Base-by-base conservation (phyloP, 2,797 vertebrate species). In the Carcharodon carcharias region DNA sequence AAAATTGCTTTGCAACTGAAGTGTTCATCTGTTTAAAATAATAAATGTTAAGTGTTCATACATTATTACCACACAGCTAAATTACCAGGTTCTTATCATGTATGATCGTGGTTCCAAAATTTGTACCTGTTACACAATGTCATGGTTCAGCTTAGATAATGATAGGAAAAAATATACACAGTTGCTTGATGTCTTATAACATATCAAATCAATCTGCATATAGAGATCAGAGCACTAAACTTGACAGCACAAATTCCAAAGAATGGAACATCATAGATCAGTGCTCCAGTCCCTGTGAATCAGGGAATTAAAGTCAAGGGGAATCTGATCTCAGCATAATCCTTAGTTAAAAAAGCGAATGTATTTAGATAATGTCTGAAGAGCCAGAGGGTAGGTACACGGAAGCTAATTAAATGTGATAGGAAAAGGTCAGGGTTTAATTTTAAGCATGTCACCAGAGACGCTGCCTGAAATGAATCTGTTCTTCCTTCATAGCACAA, bases 401-500 rank as follows among this genome's bases (percentile, higher is more conserved):
- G 54, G 31, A 73, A 95, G 94, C 69, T 95, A 95, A 95, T 95
- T 95, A 95, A 95, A 95, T 54, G 94, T 73, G 94, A 95, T 69
- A 69, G 35, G 12, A 95, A 95, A 95, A 69, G 93, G 93, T 95
- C 69, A 77, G 94, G 94, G 69, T 95, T 95, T 95, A 95, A 95
- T 95, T 95, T 95, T 95, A 95, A 95, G 94, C 50, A 73, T 95
- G 50, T 95, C 94, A 95, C 16, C 21, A 95, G 69, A 77, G 94
- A 77, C 94, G 18, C 16, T 54, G 94, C 67, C 50, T 73, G 50
- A 95, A 95, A 95, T 95, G 94, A 77, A 95, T 95, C 94, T 71
- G 65, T 95, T 67, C 23, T 18, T 95, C 69, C 67, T 31, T 67
- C 28, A 56, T 56, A 35, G 31, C 28, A 95, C 40, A 56, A 56